Evolutionary conservation across 2,113 vertebrate genomes (phyloP), one percentile per base, ranked within the genome.

Genomic region (Antechinus flavipes): DNA sequence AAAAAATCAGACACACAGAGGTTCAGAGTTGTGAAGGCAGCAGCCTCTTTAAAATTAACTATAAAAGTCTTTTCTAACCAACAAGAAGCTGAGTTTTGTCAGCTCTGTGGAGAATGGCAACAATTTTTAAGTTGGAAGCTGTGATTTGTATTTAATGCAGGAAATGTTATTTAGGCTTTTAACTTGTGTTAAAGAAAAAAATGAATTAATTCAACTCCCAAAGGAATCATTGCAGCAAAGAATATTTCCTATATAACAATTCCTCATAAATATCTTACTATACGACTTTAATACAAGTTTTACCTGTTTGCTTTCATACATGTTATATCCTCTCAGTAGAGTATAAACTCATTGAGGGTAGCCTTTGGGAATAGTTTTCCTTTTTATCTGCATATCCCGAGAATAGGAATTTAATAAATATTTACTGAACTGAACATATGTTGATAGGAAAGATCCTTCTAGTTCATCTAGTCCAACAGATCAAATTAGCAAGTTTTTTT

Each of bases 111-210:
- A 94, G 25, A 52, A 5, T 84, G 49, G 26, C 90, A 27, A 91
- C 46, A 91, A 90, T 0, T 90, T 50, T 91, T 30, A 97, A 92
- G 25, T 16, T 16, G 47, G 91, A 95, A 94, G 84, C 35, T 23
- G 89, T 49, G 52, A 56, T 5, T 90, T 90, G 53, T 12, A 8
- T 25, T 92, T 92, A 35, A 54, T 42, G 42, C 42, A 96, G 90
- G 92, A 22, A 42, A 91, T 93, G 94, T 61, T 47, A 25, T 90
- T 61, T 2, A 93, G 93, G 47, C 27, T 95, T 19, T 68, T 35
- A 90, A 94, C n/a, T 27, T 76, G 1, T 55, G 16, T 90, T 46
- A 95, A 94, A 95, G 47, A 90, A 93, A 90, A 96, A 94, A 52
- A 52, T 52, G 50, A 52, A 52, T 52, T 52, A 52, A n/a, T 90